phyloP scores from a whole-genome alignment of 2,113 vertebrate genomes.

The Colinus virginianus region DNA sequence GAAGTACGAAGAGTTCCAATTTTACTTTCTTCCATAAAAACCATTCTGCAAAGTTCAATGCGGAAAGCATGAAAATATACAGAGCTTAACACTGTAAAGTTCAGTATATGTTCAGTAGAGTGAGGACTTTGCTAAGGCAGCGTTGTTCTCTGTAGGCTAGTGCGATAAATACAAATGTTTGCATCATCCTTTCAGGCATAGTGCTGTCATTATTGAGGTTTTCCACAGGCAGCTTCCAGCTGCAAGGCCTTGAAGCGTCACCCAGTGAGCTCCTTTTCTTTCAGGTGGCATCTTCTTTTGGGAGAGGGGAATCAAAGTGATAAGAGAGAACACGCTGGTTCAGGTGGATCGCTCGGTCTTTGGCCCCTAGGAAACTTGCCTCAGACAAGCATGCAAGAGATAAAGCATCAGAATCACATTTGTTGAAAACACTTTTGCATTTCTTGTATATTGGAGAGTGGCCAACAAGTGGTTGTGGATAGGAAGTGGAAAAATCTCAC shows the following conservation, averaged over 20 bases:
- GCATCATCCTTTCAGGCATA: neutral
- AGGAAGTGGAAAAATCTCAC: neutral
- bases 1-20: neutral
- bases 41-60: neutral
- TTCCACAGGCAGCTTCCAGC: neutral
- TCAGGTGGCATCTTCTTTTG: neutral
- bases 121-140: constrained; percentile 41
- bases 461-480: neutral
- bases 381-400: neutral
- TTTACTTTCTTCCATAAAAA: neutral
- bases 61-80: neutral
- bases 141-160: neutral
- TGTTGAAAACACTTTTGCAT: neutral
- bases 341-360: neutral
- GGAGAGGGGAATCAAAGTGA: neutral
- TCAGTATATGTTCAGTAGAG: neutral
- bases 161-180: constrained; percentile 22
- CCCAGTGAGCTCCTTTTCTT: neutral
- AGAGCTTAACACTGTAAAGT: neutral
- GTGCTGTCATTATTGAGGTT: neutral
- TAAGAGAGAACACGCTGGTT: neutral
- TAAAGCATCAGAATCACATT: neutral
- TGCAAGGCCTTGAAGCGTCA: neutral
- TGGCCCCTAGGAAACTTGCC: neutral
- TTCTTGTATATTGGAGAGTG: neutral